These are phyloP conservation scores for Nycticorax nycticorax DNA, from an alignment of 2,113 vertebrate genomes.

Conservation along the genomic window DNA sequence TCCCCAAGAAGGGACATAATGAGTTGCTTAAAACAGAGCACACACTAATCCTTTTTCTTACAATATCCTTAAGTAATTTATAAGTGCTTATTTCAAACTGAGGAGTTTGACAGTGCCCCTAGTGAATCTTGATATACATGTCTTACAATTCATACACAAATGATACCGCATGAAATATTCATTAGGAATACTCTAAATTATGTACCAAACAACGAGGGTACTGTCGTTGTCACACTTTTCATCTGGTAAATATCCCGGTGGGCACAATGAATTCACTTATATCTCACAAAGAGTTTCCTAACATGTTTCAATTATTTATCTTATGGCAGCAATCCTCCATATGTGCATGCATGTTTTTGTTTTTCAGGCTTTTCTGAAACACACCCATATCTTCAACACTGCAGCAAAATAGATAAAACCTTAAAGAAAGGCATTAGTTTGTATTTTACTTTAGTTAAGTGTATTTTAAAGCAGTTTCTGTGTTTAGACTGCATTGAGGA, in stretches of 20 bases:
- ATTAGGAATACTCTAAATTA: slow-evolving; percentile 70
- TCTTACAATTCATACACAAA: slow-evolving; percentile 71
- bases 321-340: background rate
- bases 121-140: slow-evolving; percentile 67
- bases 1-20: background rate
- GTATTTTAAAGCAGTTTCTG: slow-evolving; percentile 2
- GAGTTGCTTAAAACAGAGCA: slow-evolving; percentile 14
- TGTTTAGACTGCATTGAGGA: slow-evolving; percentile 29
- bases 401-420: background rate
- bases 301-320: slow-evolving; percentile 71
- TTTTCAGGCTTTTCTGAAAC: slow-evolving; percentile 27
- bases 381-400: background rate
- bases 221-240: slow-evolving; percentile 64
- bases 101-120: slow-evolving; percentile 47
- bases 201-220: slow-evolving; percentile 60
- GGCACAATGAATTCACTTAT: slow-evolving; percentile 51
- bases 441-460: background rate
- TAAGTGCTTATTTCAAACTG: slow-evolving; percentile 61
- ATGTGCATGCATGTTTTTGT: background rate
- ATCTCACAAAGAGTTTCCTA: slow-evolving; percentile 63
- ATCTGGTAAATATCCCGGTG: slow-evolving; percentile 62
- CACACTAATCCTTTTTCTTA: background rate
- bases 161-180: slow-evolving; percentile 71
- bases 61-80: slow-evolving; percentile 66
- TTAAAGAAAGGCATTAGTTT: background rate